Evolutionary conservation across 1,140 invertebrate species (phyloP).

Genomic region (Vanessa tameamea): DNA sequence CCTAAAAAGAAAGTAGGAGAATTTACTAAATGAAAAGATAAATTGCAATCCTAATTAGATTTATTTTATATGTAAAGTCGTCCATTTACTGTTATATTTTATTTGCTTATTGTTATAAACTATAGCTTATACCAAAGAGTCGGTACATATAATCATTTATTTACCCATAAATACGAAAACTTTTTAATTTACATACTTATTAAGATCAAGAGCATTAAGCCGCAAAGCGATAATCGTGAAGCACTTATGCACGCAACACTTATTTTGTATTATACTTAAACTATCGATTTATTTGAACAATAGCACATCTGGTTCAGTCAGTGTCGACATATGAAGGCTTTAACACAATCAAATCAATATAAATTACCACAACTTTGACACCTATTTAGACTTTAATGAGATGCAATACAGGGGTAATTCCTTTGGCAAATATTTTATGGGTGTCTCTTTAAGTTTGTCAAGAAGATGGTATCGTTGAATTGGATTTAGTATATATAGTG

Average conservation of each 20-base stretch:
- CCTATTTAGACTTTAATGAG: slow-evolving; percentile 10
- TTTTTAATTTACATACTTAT: not conserved
- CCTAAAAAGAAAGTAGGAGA: too few species aligned
- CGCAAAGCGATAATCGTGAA: slow-evolving; percentile 25
- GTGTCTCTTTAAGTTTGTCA: slow-evolving; percentile 27
- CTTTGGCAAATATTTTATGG: not conserved
- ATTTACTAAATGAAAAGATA: too few species aligned
- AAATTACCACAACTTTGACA: slow-evolving; percentile 1
- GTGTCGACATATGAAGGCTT: slow-evolving; percentile 33
- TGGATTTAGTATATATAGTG: slow-evolving; percentile 59
- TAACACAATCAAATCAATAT: slow-evolving; percentile 2
- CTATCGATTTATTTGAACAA: slow-evolving; percentile 46
- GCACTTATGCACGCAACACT: slow-evolving; percentile 19
- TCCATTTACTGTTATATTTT: too few species aligned
- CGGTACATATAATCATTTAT: too few species aligned
- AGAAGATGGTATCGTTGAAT: slow-evolving; percentile 44
- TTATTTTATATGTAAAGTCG: too few species aligned
- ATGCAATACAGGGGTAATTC: slow-evolving; percentile 25
- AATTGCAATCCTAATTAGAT: too few species aligned
- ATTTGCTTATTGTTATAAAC: too few species aligned
- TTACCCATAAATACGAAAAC: too few species aligned
- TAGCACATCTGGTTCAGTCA: slow-evolving; percentile 41
- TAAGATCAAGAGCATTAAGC: slow-evolving; percentile 26
- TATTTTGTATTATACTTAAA: slow-evolving; percentile 31
- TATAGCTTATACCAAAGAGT: too few species aligned